phyloP scores from a whole-genome alignment of 2,113 vertebrate genomes.

The Odontesthes bonariensis region DNA sequence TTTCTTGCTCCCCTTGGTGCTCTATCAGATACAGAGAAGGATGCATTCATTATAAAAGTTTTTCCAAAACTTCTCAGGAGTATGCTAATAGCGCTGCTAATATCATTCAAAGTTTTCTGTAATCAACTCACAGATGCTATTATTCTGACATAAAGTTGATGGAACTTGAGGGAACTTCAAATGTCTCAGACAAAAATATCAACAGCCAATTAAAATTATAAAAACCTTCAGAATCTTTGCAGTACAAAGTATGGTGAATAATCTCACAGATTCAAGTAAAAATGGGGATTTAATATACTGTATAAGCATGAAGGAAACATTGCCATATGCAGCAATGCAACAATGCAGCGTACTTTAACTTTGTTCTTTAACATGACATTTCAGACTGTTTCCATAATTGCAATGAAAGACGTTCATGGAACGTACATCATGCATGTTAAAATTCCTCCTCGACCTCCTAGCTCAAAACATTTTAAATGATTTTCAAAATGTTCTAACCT shows the following conservation, averaged over 20 bases:
- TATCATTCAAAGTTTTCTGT: background rate
- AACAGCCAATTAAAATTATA: slow-evolving; percentile 36
- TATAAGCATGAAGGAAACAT: slow-evolving; percentile 23
- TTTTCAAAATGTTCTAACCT: too few species aligned
- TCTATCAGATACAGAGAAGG: slow-evolving; percentile 2
- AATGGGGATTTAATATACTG: slow-evolving; percentile 14
- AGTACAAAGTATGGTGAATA: slow-evolving; percentile 19
- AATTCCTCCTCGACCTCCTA: background rate
- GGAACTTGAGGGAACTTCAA: slow-evolving; percentile 22
- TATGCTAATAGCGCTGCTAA: background rate
- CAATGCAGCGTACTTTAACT: background rate
- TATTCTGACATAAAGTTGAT: background rate
- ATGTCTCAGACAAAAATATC: slow-evolving; percentile 15
- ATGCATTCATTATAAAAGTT: background rate
- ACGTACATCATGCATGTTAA: background rate
- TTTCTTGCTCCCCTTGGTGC: slow-evolving; percentile 2
- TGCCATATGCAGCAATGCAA: slow-evolving; percentile 10
- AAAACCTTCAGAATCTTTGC: slow-evolving; percentile 3
- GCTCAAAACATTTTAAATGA: background rate
- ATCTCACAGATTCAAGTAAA: slow-evolving; percentile 10
- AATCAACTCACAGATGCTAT: too few species aligned
- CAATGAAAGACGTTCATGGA: background rate
- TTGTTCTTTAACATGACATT: slow-evolving; percentile 10
- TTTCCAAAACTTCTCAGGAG: background rate
- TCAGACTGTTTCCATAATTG: background rate